Base-by-base conservation (phyloP, 2,888 invertebrate species). In the Lepas anatifera region DNA sequence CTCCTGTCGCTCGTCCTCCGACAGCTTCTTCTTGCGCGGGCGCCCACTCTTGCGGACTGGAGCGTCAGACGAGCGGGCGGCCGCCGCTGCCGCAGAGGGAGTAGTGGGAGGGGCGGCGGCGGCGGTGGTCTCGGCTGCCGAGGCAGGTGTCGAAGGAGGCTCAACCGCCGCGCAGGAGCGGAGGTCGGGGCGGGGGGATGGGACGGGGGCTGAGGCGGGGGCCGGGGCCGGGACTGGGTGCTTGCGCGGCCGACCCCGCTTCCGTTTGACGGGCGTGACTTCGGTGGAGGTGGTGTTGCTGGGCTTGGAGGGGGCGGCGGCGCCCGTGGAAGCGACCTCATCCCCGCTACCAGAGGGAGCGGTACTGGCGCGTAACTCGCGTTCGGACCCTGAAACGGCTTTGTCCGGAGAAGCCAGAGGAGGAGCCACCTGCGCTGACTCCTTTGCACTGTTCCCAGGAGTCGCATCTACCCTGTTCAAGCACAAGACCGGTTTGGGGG, bases 21-120 rank as follows among this genome's bases (percentile, higher is more conserved):
- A 39, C 25, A 39, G 64, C 25, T 37, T 37, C 64, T 39, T 39
- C 39, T 64, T 64, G 64, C 64, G 64, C 64, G 64, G 64, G n/a
- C 64, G 64, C 13, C 39, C 64, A 25, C 64, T 64, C 64, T 64
- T 64, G 25, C 64, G 64, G 11, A 64, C 64, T 2, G 64, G 37
- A 22, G 22, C 6, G 37, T 35, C 63, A 1, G 63, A 2, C 16
- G 52, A 2, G 22, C 27, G 27, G 4, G 27, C 1, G 13, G 52
- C 29, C 13, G 29, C 29, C 27, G 52, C 25, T 2, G 50, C 27
- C 10, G 27, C 27, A 10, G 50, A 3, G n/a, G 27, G 27, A 32
- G 52, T 32, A 16, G 32, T n/a, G 18, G 52, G 3, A 18, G 52
- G 18, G 18, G 11, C 48, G n/a, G 52, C 11, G 32, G 52, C 52